Base-by-base conservation (phyloP, 2,888 invertebrate genomes). In the Odiellus spinosus region DNA sequence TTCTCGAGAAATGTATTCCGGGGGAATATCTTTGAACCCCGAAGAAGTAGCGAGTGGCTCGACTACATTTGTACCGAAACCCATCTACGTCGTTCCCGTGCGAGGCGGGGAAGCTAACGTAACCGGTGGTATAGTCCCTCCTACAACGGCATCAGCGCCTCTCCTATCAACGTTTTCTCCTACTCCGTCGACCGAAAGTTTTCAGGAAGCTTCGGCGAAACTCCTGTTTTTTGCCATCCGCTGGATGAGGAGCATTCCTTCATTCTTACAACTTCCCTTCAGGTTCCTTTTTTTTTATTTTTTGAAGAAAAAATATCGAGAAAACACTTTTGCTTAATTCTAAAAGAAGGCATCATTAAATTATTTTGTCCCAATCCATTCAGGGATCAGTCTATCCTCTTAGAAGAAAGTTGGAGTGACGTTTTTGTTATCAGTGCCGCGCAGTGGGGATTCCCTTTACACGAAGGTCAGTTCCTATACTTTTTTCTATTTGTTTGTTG, bases 391-490 rank as follows among this genome's bases (percentile, higher is more conserved):
- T 74, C 76, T 0, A 72, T 75, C 44, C 70, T 87, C 35, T 66
- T 87, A 45, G 79, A 81, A 59, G 78, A 76, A 60, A 78, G 81
- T 26, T 87, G 87, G 87, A 78, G 77, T 58, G 85, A 86, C 62
- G 66, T 87, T 3, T 86, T 85, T 63, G 73, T 86, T 1, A 64
- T 87, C 10, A 84, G 82, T 26, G 82, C 84, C 8, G 81, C 84
- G 1, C 84, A 87, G 61, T 81, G 80, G 76, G 74, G 78, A 2
- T 73, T 82, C 50, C 74, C 76, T 15, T 73, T 84, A 33, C 80
- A 82, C 54, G 78, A 80, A 68, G 76, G 81, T 80, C 67, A 58
- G 57, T 42, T 15, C 8, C 8, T 26, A n/a, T n/a, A n/a, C n/a
- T n/a, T n/a, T n/a, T n/a, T n/a, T n/a, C n/a, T n/a, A n/a, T n/a